phyloP scores from a whole-genome alignment of 2,113 vertebrate species.

The Monopterus albus region DNA sequence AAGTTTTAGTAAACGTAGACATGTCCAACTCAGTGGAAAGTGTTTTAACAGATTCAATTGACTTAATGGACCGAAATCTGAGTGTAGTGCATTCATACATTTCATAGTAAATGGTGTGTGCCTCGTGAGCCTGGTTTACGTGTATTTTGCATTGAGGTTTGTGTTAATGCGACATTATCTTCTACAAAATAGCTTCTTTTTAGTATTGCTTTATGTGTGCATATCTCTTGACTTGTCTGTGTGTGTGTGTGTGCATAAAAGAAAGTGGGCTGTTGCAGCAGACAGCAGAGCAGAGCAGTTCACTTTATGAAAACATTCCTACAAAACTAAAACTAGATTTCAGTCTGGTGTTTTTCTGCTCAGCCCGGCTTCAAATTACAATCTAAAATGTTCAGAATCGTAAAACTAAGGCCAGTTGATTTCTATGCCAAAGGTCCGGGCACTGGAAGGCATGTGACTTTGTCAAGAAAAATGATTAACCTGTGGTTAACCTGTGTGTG shows the following conservation, averaged over 20 bases:
- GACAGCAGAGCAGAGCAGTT: conserved; percentile 11
- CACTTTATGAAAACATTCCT: conserved; percentile 47
- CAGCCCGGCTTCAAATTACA: conserved; percentile 43
- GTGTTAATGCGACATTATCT: background rate
- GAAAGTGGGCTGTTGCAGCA: conserved; percentile 13
- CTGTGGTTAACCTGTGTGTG: conserved; percentile 12
- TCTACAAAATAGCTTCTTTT: background rate
- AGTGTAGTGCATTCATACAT: conserved; percentile 11
- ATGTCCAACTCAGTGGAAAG: conserved; percentile 1
- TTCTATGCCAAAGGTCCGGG: conserved; percentile 23
- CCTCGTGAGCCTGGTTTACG: background rate
- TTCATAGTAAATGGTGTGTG: conserved; percentile 27
- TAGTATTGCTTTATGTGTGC: background rate
- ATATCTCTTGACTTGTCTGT: background rate
- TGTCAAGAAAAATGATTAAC: background rate
- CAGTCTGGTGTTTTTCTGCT: conserved; percentile 26
- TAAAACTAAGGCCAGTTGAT: conserved; percentile 17
- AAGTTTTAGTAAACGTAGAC: background rate
- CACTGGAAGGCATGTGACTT: conserved; percentile 9
- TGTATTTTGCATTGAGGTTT: background rate
- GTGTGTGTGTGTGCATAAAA: background rate
- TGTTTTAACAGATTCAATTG: no score
- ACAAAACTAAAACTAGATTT: conserved; percentile 58
- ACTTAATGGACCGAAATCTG: background rate
- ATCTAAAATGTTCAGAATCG: conserved; percentile 43